A percentile compares a stretch with the other conserved stretches of the same genome.
phyloP scores from a whole-genome alignment of 2,888 invertebrate species.

The Tetramorium bicarinatum region DNA sequence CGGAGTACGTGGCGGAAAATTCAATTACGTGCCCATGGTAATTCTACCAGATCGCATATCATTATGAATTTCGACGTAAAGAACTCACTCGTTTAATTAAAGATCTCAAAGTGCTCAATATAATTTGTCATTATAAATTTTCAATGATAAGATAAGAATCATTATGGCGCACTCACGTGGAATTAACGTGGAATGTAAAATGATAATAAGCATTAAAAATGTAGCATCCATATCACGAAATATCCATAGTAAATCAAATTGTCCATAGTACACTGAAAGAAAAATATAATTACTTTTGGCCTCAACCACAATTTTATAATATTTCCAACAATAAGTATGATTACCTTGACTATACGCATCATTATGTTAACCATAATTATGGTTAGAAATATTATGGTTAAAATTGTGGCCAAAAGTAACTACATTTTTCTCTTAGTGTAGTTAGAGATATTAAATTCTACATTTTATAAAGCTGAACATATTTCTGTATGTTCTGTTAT shows the following conservation, averaged over 20 bases:
- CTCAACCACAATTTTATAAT: too few species aligned
- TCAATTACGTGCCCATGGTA: constrained; percentile 42
- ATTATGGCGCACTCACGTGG: not conserved
- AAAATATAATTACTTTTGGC: too few species aligned
- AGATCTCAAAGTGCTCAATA: constrained; percentile 15
- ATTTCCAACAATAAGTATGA: too few species aligned
- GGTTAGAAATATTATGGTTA: too few species aligned
- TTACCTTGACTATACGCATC: too few species aligned
- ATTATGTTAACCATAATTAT: too few species aligned
- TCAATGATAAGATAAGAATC: not conserved
- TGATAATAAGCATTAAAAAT: constrained; percentile 14
- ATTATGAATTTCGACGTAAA: constrained; percentile 39
- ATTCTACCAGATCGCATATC: constrained; percentile 43
- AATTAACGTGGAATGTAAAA: not conserved
- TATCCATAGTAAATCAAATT: not conserved
- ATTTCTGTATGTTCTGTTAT: not conserved
- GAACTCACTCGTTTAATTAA: constrained; percentile 21
- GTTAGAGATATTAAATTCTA: not conserved
- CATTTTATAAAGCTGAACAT: not conserved
- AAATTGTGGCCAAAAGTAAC: too few species aligned
- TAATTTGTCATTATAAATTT: constrained; percentile 18
- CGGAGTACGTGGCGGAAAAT: constrained; percentile 39
- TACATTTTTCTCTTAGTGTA: too few species aligned
- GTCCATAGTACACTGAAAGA: too few species aligned
- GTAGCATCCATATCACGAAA: too few species aligned